These are phyloP conservation scores for Dolichopus griseipennis DNA, from an alignment of 2,888 invertebrate genomes.

Conservation along the genomic window DNA sequence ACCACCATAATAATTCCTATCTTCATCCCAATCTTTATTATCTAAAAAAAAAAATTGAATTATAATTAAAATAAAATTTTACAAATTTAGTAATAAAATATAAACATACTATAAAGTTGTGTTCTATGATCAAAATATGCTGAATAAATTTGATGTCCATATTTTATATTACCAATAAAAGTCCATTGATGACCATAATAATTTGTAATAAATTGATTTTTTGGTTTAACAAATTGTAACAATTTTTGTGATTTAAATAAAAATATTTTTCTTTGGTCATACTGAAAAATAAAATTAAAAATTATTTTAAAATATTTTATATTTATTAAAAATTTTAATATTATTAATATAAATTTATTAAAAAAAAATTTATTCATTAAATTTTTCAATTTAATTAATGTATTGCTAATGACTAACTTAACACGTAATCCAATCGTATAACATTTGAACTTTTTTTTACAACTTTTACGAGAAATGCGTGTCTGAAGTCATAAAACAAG, in stretches of 20 bases:
- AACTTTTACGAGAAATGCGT: too few species aligned
- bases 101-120: conserved; percentile 31
- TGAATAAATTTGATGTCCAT: conserved; percentile 38
- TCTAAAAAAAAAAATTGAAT: not conserved
- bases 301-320: not conserved
- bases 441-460: too few species aligned
- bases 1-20: not conserved
- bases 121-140: conserved; percentile 42
- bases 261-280: conserved; percentile 31
- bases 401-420: too few species aligned
- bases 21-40: not conserved
- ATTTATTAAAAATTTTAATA: not conserved
- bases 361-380: not conserved
- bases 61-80: not conserved
- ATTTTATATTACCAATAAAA: conserved; percentile 30
- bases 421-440: too few species aligned
- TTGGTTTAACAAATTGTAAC: conserved; percentile 30
- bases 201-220: conserved; percentile 27
- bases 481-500: too few species aligned
- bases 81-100: not conserved
- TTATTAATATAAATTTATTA: too few species aligned
- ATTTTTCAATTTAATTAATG: too few species aligned
- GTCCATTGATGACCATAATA: conserved; percentile 37
- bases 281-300: conserved; percentile 24
- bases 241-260: conserved; percentile 30